Conservation (phyloP, 2,797 vertebrate species). For the Cygnus olor region DNA sequence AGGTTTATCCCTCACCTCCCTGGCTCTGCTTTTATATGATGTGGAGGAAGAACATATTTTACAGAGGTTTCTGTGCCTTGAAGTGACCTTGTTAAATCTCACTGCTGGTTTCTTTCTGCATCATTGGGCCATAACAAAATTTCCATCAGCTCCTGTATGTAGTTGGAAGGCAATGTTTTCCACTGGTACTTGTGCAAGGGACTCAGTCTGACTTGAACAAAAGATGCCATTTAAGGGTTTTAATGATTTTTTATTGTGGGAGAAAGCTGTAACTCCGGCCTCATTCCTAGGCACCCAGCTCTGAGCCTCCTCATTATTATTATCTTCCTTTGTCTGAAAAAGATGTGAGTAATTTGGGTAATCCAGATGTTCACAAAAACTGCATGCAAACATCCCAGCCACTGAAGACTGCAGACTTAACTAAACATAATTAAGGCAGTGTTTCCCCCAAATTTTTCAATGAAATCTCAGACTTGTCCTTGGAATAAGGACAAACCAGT, state of each 20-base stretch:
- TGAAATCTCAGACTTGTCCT: background rate
- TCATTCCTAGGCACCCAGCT: background rate
- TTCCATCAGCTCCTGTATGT: slow-evolving; percentile 53
- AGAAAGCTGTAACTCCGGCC: background rate
- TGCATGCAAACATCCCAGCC: background rate
- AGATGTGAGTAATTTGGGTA: background rate
- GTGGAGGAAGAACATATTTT: slow-evolving; percentile 38
- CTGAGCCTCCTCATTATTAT: background rate
- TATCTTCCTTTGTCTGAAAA: background rate
- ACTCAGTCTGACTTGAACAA: slow-evolving; percentile 27
- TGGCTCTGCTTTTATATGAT: background rate
- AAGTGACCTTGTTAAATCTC: slow-evolving; percentile 73
- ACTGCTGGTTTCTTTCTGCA: slow-evolving; percentile 47
- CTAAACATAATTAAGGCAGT: background rate
- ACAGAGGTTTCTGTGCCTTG: slow-evolving; percentile 55
- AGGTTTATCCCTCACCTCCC: slow-evolving; percentile 20
- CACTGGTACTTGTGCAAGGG: background rate
- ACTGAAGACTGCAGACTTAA: background rate
- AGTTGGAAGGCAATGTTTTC: background rate
- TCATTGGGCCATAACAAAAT: slow-evolving; percentile 61
- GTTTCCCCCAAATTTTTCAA: background rate
- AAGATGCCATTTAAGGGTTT: slow-evolving; percentile 33
- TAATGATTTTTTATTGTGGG: background rate
- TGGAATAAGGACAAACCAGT: background rate
- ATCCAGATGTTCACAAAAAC: slow-evolving; percentile 19